A percentile compares a stretch with the other conserved stretches of the same genome.
Conservation (phyloP, 2,113 vertebrate genomes). For the Amphiprion percula region DNA sequence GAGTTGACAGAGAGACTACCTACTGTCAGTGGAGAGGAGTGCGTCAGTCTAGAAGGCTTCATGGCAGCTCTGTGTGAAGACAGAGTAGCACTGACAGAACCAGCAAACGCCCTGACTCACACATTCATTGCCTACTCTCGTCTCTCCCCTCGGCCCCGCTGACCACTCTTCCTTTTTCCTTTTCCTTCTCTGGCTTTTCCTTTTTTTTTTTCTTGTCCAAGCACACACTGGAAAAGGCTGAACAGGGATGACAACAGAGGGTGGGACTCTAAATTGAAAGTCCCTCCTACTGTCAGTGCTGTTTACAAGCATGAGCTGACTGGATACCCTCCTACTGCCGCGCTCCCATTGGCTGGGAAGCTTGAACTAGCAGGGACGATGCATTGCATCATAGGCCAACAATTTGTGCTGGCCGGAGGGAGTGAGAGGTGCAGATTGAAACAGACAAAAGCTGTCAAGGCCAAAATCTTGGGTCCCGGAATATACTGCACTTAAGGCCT, state of each 20-base stretch:
- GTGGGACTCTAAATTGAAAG: constrained; percentile 61
- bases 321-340: constrained; percentile 60
- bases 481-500: background rate
- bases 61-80: constrained; percentile 51
- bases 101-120: constrained; percentile 39
- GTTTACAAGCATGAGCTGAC: constrained; percentile 67
- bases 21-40: constrained; percentile 63
- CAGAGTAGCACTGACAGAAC: constrained; percentile 16
- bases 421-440: constrained; percentile 42
- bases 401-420: constrained; percentile 72
- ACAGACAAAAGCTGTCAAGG: constrained; percentile 11
- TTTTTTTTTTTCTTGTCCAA: constrained; percentile 15
- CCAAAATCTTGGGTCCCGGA: background rate
- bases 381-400: constrained; percentile 82
- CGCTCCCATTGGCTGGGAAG: constrained; percentile 72
- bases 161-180: constrained; percentile 56
- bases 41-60: constrained; percentile 48
- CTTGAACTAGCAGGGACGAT: constrained; percentile 56
- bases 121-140: constrained; percentile 4
- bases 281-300: constrained; percentile 71
- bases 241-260: constrained; percentile 71
- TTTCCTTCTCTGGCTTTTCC: constrained; percentile 36
- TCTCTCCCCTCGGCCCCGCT: constrained; percentile 5
- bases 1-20: constrained; percentile 56
- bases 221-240: constrained; percentile 45